These are phyloP conservation scores for Diploptera punctata DNA, from an alignment of 2,888 invertebrate species.

Conservation along the genomic window DNA sequence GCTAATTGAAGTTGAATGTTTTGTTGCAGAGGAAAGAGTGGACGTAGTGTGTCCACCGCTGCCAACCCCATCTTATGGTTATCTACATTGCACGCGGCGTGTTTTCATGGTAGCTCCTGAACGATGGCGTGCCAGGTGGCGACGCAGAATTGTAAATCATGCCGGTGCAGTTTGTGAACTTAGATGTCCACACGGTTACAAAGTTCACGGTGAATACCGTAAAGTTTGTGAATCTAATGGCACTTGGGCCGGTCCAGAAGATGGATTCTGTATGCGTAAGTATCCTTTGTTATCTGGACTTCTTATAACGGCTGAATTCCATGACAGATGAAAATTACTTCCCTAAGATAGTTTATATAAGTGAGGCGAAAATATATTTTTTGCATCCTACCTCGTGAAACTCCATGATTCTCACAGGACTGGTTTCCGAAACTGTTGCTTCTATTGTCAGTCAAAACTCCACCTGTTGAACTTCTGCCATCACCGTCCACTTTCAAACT, in stretches of 20 bases:
- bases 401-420: too few species aligned
- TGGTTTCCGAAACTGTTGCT: too few species aligned
- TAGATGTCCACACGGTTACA: slow-evolving; percentile 57
- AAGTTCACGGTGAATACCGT: slow-evolving; percentile 56
- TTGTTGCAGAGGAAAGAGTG: slow-evolving; percentile 41
- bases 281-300: too few species aligned
- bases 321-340: too few species aligned
- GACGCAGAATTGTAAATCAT: slow-evolving; percentile 53
- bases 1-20: too few species aligned
- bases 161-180: slow-evolving; percentile 59
- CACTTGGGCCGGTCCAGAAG: slow-evolving; percentile 56
- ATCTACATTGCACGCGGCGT: slow-evolving; percentile 56
- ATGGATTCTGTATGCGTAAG: slow-evolving; percentile 58
- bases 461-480: too few species aligned
- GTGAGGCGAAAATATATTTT: too few species aligned
- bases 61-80: slow-evolving; percentile 57
- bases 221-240: slow-evolving; percentile 56
- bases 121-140: slow-evolving; percentile 48
- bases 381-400: too few species aligned
- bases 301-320: too few species aligned
- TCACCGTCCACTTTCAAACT: too few species aligned
- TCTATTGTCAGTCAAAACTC: too few species aligned
- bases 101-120: slow-evolving; percentile 46
- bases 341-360: too few species aligned
- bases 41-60: slow-evolving; percentile 55